Base-by-base conservation (phyloP, 2,888 invertebrate species). In the Panopea generosa region DNA sequence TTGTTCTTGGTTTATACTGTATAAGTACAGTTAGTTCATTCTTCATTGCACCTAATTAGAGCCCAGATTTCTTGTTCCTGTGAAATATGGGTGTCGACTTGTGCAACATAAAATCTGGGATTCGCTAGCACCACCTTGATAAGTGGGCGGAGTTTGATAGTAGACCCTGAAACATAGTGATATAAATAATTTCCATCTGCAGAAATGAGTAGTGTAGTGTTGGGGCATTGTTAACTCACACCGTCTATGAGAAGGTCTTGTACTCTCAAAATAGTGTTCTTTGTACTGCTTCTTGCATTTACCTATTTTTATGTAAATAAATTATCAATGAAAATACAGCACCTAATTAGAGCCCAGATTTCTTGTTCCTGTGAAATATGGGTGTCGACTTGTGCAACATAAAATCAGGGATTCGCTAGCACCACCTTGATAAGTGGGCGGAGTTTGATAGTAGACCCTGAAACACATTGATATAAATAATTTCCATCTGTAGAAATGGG, bases 371-470 rank as follows among this genome's bases (percentile, higher is more conserved):
- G 26, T 29, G 7, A 38, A 50, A 14, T 40, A 38, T 67, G 67
- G 71, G 83, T 83, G 83, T 83, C 79, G 69, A 45, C 33, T 62
- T 80, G 83, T 83, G 83, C 83, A 24, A 83, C 57, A 83, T n/a
- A 9, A 62, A 67, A 33, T 57, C 69, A 72, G 61, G 83, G 67
- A 62, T 72, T 81, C 79, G 79, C 79, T 83, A 81, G 75, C 81
- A 81, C 78, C 81, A 81, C 65, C 57, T 65, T 66, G 33, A 60
- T 45, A 29, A 38, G 20, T 85, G 86, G 84, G 68, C 86, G 85
- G 85, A 73, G 88, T 89, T 88, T 87, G 88, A 87, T 87, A 87
- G 86, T 88, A 89, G 86, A 75, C 86, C 86, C 83, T 86, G 73
- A 70, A 24, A 89, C 85, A 86, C 33, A 33, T 33, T 33, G 33